Base-by-base conservation (phyloP, 30 jellyfish, hydroid and myxozoan species). In the Catostylus mosaicus region DNA sequence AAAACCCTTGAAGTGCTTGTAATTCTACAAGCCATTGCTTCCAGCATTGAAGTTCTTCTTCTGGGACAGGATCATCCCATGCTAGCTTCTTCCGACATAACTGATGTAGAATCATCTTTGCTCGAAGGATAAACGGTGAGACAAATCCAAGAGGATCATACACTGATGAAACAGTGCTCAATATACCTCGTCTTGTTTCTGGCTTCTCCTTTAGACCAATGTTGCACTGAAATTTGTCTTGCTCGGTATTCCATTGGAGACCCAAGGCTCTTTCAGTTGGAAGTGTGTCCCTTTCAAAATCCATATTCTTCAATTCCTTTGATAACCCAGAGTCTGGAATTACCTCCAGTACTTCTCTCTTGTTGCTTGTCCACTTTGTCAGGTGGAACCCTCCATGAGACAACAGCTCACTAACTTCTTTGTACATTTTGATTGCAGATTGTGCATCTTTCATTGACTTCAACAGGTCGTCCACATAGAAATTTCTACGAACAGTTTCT, bases 141-240 rank as follows among this genome's bases (percentile, higher is more conserved):
- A 70, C 85, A 51, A 85, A 85, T 9, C 96, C 89, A 63, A 85
- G 78, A 8, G 96, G 96, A 51, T 85, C 96, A 76, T 74, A 85
- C 7, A 85, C 16, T 16, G 96, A 74, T 1, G 80, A 31, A 18
- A 64, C 75, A 9, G 50, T 66, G 7, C 64, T 26, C 7, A 85
- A 57, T 9, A 85, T 46, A 6, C 85, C 89, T 62, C 96, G 38
- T 45, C 79, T 32, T 35, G 96, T 85, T 16, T 67, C 22, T 64
- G 89, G 69, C 87, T 76, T 63, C 4, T 77, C 81, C 59, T 48
- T 86, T 3, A 35, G 29, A 30, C 11, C 10, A 14, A 77, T 77
- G 29, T 67, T 76, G 67, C 3, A 64, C 20, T 14, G 35, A 61
- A 77, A 86, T 24, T 33, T 51, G 86, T 86, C 96, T 29, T 22